Evolutionary conservation across 2,797 vertebrate genomes (phyloP).

Genomic region (Sebastes oblongus): DNA sequence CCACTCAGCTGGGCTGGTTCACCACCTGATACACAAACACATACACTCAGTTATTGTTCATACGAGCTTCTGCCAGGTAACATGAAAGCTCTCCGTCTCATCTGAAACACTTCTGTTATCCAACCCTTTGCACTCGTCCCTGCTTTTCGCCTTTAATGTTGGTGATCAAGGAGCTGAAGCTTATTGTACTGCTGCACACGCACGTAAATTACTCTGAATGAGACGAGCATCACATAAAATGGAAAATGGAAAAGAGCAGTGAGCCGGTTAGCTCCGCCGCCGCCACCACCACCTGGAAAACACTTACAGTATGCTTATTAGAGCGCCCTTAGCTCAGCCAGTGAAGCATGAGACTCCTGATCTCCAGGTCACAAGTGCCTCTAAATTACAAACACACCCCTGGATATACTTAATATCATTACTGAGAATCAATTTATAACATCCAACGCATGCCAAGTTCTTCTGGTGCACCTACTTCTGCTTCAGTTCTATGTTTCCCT

Average conservation of each 20-base stretch:
- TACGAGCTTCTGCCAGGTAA: neutral
- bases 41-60: neutral
- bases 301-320: slow-evolving; percentile 26
- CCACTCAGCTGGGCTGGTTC: neutral
- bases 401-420: slow-evolving; percentile 5
- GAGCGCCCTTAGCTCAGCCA: slow-evolving; percentile 9
- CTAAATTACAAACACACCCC: slow-evolving; percentile 38
- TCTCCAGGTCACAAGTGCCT: slow-evolving; percentile 45
- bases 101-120: neutral
- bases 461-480: neutral
- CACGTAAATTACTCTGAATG: slow-evolving; percentile 42
- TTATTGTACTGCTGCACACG: slow-evolving; percentile 21
- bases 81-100: neutral
- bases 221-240: slow-evolving; percentile 34
- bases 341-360: slow-evolving; percentile 22
- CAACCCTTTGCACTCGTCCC: neutral
- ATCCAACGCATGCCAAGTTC: neutral
- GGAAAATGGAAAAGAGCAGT: slow-evolving; percentile 58
- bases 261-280: slow-evolving; percentile 28
- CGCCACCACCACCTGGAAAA: slow-evolving; percentile 46
- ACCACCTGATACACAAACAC: neutral
- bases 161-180: slow-evolving; percentile 19
- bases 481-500: neutral
- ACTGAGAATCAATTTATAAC: slow-evolving; percentile 12
- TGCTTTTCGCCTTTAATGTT: neutral